Base-by-base conservation (phyloP, 2,888 invertebrate species). In the Drosophila prostipennis region DNA sequence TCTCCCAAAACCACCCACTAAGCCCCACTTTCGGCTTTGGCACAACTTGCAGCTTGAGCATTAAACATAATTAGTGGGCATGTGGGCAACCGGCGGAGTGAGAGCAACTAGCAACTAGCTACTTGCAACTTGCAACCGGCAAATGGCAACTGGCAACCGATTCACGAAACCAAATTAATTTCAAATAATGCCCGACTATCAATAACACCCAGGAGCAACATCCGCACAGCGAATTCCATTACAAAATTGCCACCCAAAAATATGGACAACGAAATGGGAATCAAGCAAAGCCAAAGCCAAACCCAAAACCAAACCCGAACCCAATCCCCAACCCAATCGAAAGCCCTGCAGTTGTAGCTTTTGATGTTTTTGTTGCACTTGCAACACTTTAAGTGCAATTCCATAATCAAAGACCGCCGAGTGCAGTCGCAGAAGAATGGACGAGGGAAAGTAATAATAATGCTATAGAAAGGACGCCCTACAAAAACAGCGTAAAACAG, bases 341-440 rank as follows among this genome's bases (percentile, higher is more conserved):
- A 49, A 51, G 16, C 29, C 37, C 45, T 16, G 45, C 26, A 29
- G 26, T 32, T 16, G 46, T 11, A 32, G 46, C 14, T 40, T 40
- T 34, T 11, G 19, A n/a, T 26, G 37, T 45, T 32, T 36, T 57
- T 34, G 37, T 48, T 32, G 40, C 51, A 32, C 54, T 65, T 75
- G 79, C 82, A 80, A 85, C 80, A 80, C 78, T 80, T 82, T 77
- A 76, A 85, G 80, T 85, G 87, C 82, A 85, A 79, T 80, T 84
- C 74, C 81, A 83, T 83, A 83, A 83, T 86, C 87, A 83, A 83
- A 86, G 77, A 77, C 74, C 68, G 54, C 36, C 58, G 70, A 45
- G 37, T 32, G 48, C 14, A 37, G 23, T 13, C 10, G 23, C 8
- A 39, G 39, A 32, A 54, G 14, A 58, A 39, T 32, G 13, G 11